phyloP scores from a whole-genome alignment of 1,140 invertebrate genomes.

The Heliconius nattereri region DNA sequence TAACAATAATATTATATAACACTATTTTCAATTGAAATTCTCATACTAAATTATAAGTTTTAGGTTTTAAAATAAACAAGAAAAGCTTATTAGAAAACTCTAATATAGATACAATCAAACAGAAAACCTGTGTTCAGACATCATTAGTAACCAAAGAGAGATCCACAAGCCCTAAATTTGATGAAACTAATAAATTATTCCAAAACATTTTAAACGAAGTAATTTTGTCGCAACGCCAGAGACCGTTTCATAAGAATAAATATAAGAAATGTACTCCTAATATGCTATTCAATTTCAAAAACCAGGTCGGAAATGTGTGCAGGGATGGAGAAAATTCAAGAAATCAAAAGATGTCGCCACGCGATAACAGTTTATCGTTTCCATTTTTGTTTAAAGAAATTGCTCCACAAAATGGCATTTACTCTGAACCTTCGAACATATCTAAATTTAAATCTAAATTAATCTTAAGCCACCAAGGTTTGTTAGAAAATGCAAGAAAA shows the following conservation, averaged over 20 bases:
- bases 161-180: neutral
- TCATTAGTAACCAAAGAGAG: neutral
- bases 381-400: constrained; percentile 44
- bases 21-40: neutral
- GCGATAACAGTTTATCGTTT: constrained; percentile 46
- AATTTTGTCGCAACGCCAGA: constrained; percentile 1
- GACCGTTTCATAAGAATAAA: neutral
- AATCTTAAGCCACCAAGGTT: neutral
- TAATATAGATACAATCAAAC: neutral
- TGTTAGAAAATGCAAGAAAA: neutral
- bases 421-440: neutral
- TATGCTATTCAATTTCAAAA: neutral
- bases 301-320: neutral
- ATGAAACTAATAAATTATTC: constrained; percentile 51
- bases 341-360: neutral
- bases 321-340: neutral
- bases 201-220: constrained; percentile 56
- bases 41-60: neutral
- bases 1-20: neutral
- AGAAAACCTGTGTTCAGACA: neutral
- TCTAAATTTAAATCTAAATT: neutral
- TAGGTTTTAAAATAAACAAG: neutral
- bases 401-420: neutral
- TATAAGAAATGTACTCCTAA: neutral
- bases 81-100: constrained; percentile 6